Base-by-base conservation (phyloP, 2,113 vertebrate species). In the Aptenodytes forsteri region DNA sequence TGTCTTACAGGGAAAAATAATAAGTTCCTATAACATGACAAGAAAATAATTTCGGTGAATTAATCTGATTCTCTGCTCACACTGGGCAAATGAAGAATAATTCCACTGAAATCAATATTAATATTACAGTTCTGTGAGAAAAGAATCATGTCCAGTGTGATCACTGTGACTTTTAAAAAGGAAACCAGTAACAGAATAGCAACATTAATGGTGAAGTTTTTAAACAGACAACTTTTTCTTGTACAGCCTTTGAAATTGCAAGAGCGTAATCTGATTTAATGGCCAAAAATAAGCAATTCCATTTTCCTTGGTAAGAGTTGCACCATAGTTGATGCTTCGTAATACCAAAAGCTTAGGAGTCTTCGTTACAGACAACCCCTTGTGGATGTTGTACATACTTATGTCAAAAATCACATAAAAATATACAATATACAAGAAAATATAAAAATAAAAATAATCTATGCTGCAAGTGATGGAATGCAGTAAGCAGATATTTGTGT, bases 1-100 rank as follows among this genome's bases (percentile, higher is more conserved):
- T 97, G 72, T 89, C 84, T 95, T 87, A 80, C 58, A 96, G 78
- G 66, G 66, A 94, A 97, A 96, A 96, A 93, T 87, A 96, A 93
- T 81, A 93, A 79, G 34, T 65, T 94, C 20, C 22, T 91, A 44
- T 32, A 83, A 72, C 13, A 94, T 30, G 59, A 49, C 22, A 92
- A 71, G 93, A 94, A 88, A 78, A 94, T 84, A 90, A 89, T 92
- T 96, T 82, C 84, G 69, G 75, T 13, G 9, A 90, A 84, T 96
- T 95, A 93, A 94, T 97, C 87, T 95, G 70, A 89, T 94, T 94
- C 47, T 93, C 67, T 95, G 82, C 40, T 94, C 76, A 81, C 64
- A 95, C 58, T 27, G 44, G 91, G 93, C 52, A 96, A 96, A 97
- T 81, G 49, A 95, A 88, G 55, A 93, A 75, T 80, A 89, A 91